Base-by-base conservation (phyloP, 1,140 invertebrate species). In the Amyelois transitella region DNA sequence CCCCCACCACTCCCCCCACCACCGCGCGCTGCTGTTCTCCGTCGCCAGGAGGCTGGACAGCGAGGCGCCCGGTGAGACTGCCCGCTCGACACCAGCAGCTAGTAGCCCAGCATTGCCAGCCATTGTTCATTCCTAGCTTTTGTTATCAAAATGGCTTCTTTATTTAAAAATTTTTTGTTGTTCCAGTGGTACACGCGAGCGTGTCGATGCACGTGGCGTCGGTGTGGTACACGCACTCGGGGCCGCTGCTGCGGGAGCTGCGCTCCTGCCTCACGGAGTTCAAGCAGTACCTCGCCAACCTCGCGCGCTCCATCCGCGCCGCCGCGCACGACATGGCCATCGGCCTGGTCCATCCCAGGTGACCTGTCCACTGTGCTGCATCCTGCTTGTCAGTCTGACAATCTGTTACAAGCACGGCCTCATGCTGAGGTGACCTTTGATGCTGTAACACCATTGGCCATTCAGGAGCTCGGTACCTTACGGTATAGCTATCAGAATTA, bases 311-410 rank as follows among this genome's bases (percentile, higher is more conserved):
- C 18, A 95, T 98, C 60, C 94, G 94, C 68, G 92, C 93, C 50
- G 97, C 97, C 38, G 97, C 97, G 10, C 96, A 96, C 0, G 97
- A 98, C 85, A 96, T 98, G 91, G 97, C 97, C 10, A 93, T 96
- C 51, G 96, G 96, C 19, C 90, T 98, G 44, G 96, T 98, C 0
- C 94, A 95, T 58, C 91, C 93, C 18, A 90, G 92, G 85, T 89
- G n/a, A n/a, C n/a, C n/a, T n/a, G n/a, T n/a, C n/a, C n/a, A n/a
- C n/a, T n/a, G n/a, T n/a, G n/a, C n/a, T n/a, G n/a, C n/a, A n/a
- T n/a, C n/a, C n/a, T n/a, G n/a, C n/a, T n/a, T n/a, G n/a, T n/a
- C n/a, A n/a, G n/a, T n/a, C n/a, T n/a, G n/a, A n/a, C n/a, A n/a
- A n/a, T n/a, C n/a, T n/a, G n/a, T n/a, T n/a, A n/a, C n/a, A n/a